Base-by-base conservation (phyloP, 2,888 invertebrate species). In the Orchestes rusci region DNA sequence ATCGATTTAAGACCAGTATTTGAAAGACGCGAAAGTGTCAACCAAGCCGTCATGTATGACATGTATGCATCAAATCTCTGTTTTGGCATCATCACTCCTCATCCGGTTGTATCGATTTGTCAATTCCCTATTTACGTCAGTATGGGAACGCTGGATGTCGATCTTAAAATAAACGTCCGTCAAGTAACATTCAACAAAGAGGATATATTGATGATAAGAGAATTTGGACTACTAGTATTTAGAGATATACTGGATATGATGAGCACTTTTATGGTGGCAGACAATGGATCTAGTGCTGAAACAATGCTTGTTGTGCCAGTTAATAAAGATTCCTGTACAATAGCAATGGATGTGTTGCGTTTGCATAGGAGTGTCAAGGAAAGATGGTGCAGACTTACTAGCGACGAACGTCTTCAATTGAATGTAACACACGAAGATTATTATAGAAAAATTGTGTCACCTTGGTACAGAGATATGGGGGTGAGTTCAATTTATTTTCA, bases 211-310 rank as follows among this genome's bases (percentile, higher is more conserved):
- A 56, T 65, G 16, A 57, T 84, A 46, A 72, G 65, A 59, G 69
- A 72, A 13, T 91, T 88, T 60, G 89, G 92, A 62, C 72, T 72
- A 32, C 76, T 84, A 59, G 53, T 92, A n/a, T 90, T 90, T 61
- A 73, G 74, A 4, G 75, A 84, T 63, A 70, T 92, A 1, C 63
- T 91, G 15, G 67, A 74, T 8, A 61, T 82, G 1, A 73, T 80
- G 37, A 31, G 13, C 10, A 61, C 69, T 16, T 63, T 82, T 34
- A 65, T 77, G 0, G 72, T 77, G 42, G 79, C 82, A 52, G 73
- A 72, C 8, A 62, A 65, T 8, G 71, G 74, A 53, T 63, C 66
- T 13, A 73, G 78, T 53, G 65, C 76, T 32, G 62, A 63, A 44
- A 53, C 53, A 34, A 53, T 58, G 41, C 65, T 76, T 2, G 7